Evolutionary conservation across 2,888 invertebrate genomes (phyloP), one percentile per base, ranked within the genome.

Genomic region (Rugalucina vietnamica): DNA sequence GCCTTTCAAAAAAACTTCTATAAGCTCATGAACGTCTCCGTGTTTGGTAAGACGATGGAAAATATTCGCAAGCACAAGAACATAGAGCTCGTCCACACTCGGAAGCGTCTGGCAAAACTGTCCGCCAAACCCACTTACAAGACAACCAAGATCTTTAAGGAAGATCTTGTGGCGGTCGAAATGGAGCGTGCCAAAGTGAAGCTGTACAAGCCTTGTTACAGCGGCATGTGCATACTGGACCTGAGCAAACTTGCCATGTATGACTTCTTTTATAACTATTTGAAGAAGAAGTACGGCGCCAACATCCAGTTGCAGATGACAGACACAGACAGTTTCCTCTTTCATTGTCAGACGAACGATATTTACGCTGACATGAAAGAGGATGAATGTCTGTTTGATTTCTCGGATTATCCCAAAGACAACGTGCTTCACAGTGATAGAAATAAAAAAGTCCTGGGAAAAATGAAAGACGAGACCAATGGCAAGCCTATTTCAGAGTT

Each of bases 221-320:
- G 93, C 2, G 95, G 95, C 5, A 92, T 95, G 81, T 50, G 85
- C 18, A 92, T 95, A 75, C 88, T 95, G 60, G 95, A 95, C 75
- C 43, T 95, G 43, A 94, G 92, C 0, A 95, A 95, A 91, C 79
- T 82, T 0, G 85, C 93, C 29, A 93, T 95, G 90, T 95, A 95
- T 82, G 92, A 94, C 70, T 95, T 94, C 57, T 85, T 87, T 79
- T 95, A 94, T 81, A 90, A 92, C 81, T 71, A 86, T 43, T 76
- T 88, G 34, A 86, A 88, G 49, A 14, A 54, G 14, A 76, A 75
- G 57, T 88, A 85, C 37, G 79, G 73, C 34, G 1, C 71, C 8
- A 76, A n/a, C 0, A 78, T 81, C 1, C 76, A 81, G 34, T 76
- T 88, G 14, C 79, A 79, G 36, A 84, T 93, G 76, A 84, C 84